phyloP scores from a whole-genome alignment of 2,113 vertebrate species.

The Hypomesus transpacificus region DNA sequence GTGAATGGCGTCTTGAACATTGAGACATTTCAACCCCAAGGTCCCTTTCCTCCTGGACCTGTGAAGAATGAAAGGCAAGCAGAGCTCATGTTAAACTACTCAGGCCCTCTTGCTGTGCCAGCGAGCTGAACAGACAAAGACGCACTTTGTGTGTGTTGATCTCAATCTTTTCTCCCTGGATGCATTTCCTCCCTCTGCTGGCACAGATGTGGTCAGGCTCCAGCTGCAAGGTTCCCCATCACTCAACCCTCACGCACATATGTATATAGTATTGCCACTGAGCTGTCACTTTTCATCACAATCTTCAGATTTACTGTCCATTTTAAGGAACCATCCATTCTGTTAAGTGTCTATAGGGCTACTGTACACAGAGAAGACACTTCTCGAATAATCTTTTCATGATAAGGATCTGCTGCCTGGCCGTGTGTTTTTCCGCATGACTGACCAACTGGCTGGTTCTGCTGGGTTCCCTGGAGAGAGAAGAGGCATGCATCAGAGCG shows the following conservation, averaged over 20 bases:
- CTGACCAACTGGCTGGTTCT: conserved; percentile 6
- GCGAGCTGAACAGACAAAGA: conserved; percentile 54
- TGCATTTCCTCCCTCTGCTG: conserved; percentile 56
- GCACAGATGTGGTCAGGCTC: conserved; percentile 45
- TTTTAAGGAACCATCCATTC: conserved; percentile 17
- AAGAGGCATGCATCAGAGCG: conserved; percentile 55
- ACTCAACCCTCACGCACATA: conserved; percentile 15
- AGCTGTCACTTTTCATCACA: background rate
- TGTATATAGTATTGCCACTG: background rate
- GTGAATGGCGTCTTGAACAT: too few species aligned
- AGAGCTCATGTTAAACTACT: conserved; percentile 30
- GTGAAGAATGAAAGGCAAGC: conserved; percentile 32
- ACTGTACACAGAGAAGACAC: too few species aligned
- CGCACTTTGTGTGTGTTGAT: conserved; percentile 59
- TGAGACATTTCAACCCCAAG: too few species aligned
- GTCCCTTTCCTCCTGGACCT: too few species aligned
- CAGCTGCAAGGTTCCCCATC: conserved; percentile 18
- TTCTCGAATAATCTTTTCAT: too few species aligned
- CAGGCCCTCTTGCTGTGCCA: conserved; percentile 26
- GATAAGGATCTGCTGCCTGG: too few species aligned
- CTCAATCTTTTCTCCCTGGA: conserved; percentile 51
- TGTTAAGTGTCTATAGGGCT: background rate
- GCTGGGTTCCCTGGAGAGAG: conserved; percentile 51
- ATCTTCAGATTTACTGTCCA: background rate
- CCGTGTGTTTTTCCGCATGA: too few species aligned